Conservation (phyloP, 1,140 invertebrate genomes). For the Apis dorsata region DNA sequence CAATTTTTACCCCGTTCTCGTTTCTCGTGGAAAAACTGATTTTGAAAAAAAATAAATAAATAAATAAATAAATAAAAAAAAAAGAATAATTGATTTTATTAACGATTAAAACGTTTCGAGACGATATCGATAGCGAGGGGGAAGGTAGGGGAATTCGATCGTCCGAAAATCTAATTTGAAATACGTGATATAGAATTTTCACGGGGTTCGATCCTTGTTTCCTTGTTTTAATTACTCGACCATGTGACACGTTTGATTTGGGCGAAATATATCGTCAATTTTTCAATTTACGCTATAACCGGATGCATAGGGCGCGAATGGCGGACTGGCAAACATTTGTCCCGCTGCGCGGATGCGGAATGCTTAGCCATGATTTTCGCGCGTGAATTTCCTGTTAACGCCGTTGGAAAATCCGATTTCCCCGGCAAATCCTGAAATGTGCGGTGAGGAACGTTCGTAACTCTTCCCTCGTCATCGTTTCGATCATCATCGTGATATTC, state of each 20-base stretch:
- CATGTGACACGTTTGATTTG: too few species aligned
- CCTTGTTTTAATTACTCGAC: neutral
- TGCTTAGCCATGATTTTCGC: neutral
- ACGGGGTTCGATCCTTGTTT: too few species aligned
- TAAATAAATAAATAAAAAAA: too few species aligned
- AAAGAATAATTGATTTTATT: neutral
- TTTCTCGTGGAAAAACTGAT: neutral
- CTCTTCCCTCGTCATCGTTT: too few species aligned
- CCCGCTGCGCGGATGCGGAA: too few species aligned
- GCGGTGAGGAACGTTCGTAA: conserved; percentile 29
- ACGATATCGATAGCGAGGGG: too few species aligned
- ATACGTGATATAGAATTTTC: neutral
- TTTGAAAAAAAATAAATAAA: neutral
- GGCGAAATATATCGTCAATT: too few species aligned
- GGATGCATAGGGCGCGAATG: neutral
- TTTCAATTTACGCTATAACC: neutral
- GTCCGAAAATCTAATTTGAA: neutral
- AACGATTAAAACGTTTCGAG: too few species aligned
- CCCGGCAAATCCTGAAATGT: conserved; percentile 50
- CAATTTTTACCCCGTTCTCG: neutral
- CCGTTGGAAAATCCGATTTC: conserved; percentile 19
- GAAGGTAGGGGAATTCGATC: too few species aligned
- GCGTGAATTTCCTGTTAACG: neutral
- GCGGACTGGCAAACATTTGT: conserved; percentile 2
- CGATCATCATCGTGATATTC: too few species aligned